phyloP scores from a whole-genome alignment of 1,140 invertebrate species.

The Tetraneura akinire region DNA sequence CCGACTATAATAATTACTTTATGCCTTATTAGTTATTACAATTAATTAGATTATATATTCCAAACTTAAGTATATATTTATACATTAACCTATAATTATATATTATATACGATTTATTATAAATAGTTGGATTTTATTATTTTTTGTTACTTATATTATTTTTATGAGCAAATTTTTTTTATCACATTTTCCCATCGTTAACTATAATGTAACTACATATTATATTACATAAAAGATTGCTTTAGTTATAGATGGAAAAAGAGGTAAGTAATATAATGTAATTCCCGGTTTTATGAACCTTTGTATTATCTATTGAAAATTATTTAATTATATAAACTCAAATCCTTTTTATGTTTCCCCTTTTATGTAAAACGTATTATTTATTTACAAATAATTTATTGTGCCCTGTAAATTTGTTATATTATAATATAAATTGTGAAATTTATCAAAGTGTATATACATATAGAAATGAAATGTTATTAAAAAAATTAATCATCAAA shows the following conservation, averaged over 20 bases:
- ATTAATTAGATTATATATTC: too few relatives aligned
- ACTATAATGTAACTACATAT: background rate
- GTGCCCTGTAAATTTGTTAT: background rate
- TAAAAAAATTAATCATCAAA: constrained; percentile 13
- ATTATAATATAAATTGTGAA: background rate
- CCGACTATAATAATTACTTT: too few relatives aligned
- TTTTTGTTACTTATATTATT: too few relatives aligned
- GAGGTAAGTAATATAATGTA: background rate
- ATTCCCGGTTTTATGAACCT: constrained; percentile 1
- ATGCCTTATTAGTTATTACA: too few relatives aligned
- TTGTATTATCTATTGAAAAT: constrained; percentile 34
- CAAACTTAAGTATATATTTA: too few relatives aligned
- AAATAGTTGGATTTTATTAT: too few relatives aligned
- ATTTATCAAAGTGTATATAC: background rate
- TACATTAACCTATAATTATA: too few relatives aligned
- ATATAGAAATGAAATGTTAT: background rate
- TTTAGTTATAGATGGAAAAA: background rate
- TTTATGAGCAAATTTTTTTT: too few relatives aligned
- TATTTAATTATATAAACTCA: constrained; percentile 31
- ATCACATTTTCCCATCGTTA: too few relatives aligned
- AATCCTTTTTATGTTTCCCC: constrained; percentile 17
- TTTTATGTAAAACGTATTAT: constrained; percentile 8
- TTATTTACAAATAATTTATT: constrained; percentile 35
- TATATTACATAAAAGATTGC: constrained; percentile 19
- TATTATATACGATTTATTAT: too few relatives aligned